Conservation (phyloP, 2,113 vertebrate species). For the Chloropsis hardwickii region DNA sequence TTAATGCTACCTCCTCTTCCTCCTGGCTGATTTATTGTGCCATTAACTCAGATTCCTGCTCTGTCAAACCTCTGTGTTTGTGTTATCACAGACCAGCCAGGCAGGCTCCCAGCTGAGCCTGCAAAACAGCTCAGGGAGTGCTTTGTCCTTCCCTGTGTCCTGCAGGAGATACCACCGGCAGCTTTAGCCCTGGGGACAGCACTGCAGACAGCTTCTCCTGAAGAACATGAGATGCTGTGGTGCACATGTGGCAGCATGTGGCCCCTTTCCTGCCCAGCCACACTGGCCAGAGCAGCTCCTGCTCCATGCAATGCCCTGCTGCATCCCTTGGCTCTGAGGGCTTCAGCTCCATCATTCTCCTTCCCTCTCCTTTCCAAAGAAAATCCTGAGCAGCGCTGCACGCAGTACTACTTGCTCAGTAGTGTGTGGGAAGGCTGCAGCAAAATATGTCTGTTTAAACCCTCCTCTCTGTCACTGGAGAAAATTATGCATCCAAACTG, state of each 20-base stretch:
- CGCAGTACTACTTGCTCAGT: neutral
- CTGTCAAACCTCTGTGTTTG: rapidly evolving
- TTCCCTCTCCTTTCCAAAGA: neutral
- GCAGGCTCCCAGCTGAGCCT: neutral
- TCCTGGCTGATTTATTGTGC: neutral
- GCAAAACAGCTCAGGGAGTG: neutral
- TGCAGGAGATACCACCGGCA: neutral
- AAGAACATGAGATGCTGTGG: neutral
- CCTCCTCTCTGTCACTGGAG: neutral
- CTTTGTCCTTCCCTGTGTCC: neutral
- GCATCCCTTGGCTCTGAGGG: neutral
- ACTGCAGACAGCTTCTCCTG: neutral
- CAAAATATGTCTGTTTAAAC: neutral
- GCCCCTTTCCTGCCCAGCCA: neutral
- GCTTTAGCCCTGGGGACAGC: neutral
- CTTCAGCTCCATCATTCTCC: neutral
- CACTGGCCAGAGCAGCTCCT: neutral
- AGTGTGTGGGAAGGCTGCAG: neutral
- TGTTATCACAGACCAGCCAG: neutral
- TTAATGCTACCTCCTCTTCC: conserved; percentile 21
- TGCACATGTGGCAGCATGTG: rapidly evolving
- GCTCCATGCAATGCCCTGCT: neutral
- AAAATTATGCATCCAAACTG: neutral
- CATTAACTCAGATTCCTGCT: neutral
- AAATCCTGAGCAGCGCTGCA: neutral